Base-by-base conservation (phyloP, 2,888 invertebrate genomes). In the Pandemis corylana region DNA sequence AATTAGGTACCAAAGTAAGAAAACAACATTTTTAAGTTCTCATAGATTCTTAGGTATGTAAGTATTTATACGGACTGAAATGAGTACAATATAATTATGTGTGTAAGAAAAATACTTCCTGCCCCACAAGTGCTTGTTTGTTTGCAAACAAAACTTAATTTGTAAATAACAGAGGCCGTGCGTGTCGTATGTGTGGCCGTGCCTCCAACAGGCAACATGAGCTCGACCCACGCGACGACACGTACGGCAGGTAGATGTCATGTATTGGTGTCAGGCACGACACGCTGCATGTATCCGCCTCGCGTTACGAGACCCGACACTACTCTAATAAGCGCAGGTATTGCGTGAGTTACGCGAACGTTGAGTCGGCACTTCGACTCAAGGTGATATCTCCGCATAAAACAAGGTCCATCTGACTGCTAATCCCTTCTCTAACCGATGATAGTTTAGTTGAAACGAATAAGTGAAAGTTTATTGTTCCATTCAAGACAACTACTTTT, bases 371-470 rank as follows among this genome's bases (percentile, higher is more conserved):
- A 59, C 7, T 12, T 78, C 78, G 65, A 42, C 80, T 87, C 91
- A 92, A 92, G 92, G 91, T 87, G 80, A 87, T 80, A 76, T 83
- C 65, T 63, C 53, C 44, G 84, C 83, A 81, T 84, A 87, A 82
- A 80, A 82, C 92, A 91, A 92, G 92, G 92, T 89, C 88, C 88
- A 84, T 86, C 87, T 87, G 85, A 87, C 86, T 85, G 61, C 69
- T 86, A 85, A 87, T 87, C 87, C 91, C 81, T 89, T 92, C 92
- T 88, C 90, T 85, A 83, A 78, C 81, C 68, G 79, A 84, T 85
- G 80, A 83, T 82, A 82, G 82, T 84, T 80, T 82, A 82, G 82
- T 84, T 80, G 46, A 59, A 28, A 66, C 36, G 65, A 80, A 81
- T 81, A 83, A 89, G 90, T 90, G 90, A 92, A 92, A 92, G 90